A percentile compares a stretch with the other conserved stretches of the same genome.
Conservation (phyloP, 2,888 invertebrate genomes). For the Scaptomyza reducta region DNA sequence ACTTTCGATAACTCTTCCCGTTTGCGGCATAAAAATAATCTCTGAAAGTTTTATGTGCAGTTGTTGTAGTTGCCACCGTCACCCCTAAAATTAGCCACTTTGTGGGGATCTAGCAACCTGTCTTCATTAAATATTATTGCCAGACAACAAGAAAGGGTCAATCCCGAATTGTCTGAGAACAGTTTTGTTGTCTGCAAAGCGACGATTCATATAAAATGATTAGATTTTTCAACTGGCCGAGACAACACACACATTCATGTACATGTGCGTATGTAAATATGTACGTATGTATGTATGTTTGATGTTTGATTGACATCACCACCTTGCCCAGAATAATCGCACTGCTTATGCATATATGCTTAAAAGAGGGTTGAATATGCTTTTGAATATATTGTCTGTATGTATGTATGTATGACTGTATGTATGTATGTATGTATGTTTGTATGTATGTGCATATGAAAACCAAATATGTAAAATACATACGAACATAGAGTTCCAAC, state of each 20-base stretch:
- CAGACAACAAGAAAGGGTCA: constrained; percentile 27
- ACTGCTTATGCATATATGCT: constrained; percentile 5
- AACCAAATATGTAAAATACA: neutral
- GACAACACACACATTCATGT: neutral
- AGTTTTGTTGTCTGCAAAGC: constrained; percentile 11
- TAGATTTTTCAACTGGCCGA: constrained; percentile 43
- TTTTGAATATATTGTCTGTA: neutral
- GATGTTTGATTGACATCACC: constrained; percentile 50
- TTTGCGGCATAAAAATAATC: no score
- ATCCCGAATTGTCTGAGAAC: constrained; percentile 2
- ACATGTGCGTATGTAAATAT: neutral
- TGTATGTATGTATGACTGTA: neutral
- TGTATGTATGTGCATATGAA: neutral
- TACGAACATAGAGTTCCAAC: neutral
- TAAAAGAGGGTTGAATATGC: constrained; percentile 26
- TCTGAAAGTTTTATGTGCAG: neutral
- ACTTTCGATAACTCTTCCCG: no score
- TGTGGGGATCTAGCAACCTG: constrained; percentile 26
- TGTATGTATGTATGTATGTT: neutral
- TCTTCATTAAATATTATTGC: neutral
- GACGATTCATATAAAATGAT: constrained; percentile 30
- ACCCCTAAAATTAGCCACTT: constrained; percentile 4
- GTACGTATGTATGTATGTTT: no score
- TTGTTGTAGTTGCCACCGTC: neutral
- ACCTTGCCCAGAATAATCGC: constrained; percentile 15